These are phyloP conservation scores for Eubasilissa splendida DNA, from an alignment of 2,888 invertebrate genomes.

Conservation along the genomic window DNA sequence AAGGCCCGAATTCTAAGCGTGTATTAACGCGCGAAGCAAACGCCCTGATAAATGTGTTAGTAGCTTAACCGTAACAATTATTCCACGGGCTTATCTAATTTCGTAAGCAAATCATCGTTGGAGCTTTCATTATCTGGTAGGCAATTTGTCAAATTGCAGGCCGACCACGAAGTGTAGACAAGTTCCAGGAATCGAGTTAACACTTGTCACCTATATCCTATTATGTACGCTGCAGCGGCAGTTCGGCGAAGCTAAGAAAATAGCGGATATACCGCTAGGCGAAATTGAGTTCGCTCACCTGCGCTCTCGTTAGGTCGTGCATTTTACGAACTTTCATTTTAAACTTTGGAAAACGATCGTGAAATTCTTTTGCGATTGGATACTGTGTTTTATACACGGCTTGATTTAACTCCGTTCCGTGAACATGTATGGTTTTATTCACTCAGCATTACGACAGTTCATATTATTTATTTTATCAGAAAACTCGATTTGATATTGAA, in stretches of 20 bases:
- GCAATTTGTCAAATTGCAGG: constrained; percentile 52
- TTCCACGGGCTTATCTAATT: constrained; percentile 51
- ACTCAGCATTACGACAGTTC: too few relatives aligned
- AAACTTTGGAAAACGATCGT: neutral
- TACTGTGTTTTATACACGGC: too few relatives aligned
- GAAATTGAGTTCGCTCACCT: neutral
- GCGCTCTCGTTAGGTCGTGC: neutral
- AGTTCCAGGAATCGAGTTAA: constrained; percentile 48
- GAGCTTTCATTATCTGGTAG: constrained; percentile 53
- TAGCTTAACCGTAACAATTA: constrained; percentile 39
- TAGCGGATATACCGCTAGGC: neutral
- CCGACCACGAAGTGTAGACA: neutral
- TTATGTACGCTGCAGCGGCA: constrained; percentile 16
- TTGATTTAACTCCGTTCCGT: too few relatives aligned
- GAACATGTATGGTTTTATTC: too few relatives aligned
- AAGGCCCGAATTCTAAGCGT: constrained; percentile 36
- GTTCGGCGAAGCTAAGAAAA: neutral
- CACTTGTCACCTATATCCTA: constrained; percentile 50
- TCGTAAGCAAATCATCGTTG: constrained; percentile 53
- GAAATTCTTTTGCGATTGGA: neutral
- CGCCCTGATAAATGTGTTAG: constrained; percentile 29
- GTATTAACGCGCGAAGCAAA: constrained; percentile 32
- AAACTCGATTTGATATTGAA: too few relatives aligned
- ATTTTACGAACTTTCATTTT: neutral
- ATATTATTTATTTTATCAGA: too few relatives aligned